Base-by-base conservation (phyloP, 2,888 invertebrate genomes). In the Penaeus monodon region DNA sequence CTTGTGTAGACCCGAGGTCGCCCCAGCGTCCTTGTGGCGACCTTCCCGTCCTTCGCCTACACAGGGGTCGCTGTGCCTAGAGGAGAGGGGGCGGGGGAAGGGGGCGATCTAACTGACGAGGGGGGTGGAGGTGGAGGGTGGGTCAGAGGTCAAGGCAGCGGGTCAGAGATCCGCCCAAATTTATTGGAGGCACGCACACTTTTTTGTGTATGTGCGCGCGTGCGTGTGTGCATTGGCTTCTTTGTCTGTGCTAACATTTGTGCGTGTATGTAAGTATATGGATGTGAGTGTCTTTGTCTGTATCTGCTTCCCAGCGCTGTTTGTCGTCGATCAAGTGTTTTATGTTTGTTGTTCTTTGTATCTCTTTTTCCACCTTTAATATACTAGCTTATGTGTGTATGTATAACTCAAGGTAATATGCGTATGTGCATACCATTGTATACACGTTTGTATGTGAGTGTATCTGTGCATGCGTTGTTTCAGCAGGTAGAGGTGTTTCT, bases 131-230 rank as follows among this genome's bases (percentile, higher is more conserved):
- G 44, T 76, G 76, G 77, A 49, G 77, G 57, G 17, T 2, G 77
- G 77, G 24, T 57, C n/a, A n/a, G 57, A 57, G 77, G 77, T 77
- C 77, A 77, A 77, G 77, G 77, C 57, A 57, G 27, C 57, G 77
- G 77, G 49, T 77, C 77, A 77, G 77, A 77, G 77, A 77, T 77
- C 77, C 77, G 77, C 77, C 77, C 77, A 77, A 63, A 77, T 77
- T 57, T 77, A 77, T 77, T 77, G 77, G 77, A 57, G 77, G 77
- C 77, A 77, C 77, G 44, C 49, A 63, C 63, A 57, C 57, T 27
- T 49, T 57, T 77, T 76, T 49, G 77, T 27, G 44, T 77, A 29
- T 57, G 49, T 57, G 49, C 49, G 44, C 76, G 49, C 49, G n/a
- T 22, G 49, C 76, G 77, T 49, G 57, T n/a, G 49, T 27, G 77